phyloP scores from a whole-genome alignment of 2,797 vertebrate species.

The Threskiornis aethiopicus region DNA sequence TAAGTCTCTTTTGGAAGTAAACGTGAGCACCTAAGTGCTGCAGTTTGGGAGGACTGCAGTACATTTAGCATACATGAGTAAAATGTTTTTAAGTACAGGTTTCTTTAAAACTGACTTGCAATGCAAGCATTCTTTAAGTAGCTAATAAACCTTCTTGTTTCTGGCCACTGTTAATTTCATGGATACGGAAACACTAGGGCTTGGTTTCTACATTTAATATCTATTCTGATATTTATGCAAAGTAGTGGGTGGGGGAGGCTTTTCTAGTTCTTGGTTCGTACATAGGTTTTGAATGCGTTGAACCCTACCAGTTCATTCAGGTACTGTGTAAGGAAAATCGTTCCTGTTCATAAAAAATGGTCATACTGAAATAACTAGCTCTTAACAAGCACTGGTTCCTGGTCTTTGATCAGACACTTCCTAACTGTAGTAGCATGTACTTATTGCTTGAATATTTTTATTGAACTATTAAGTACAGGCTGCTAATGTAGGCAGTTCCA shows the following conservation, averaged over 20 bases:
- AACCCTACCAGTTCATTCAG: neutral
- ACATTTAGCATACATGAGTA: neutral
- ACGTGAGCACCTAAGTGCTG: neutral
- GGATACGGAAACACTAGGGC: neutral
- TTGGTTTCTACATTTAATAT: neutral
- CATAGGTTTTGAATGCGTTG: neutral
- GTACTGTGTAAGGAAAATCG: neutral
- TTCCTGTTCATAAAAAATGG: neutral
- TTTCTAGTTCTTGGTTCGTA: neutral
- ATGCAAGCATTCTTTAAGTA: neutral
- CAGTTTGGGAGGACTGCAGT: neutral
- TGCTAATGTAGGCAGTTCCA: neutral
- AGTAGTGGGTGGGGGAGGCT: neutral
- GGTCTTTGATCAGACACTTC: neutral
- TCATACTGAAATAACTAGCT: neutral
- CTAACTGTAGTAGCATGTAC: neutral
- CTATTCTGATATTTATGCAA: neutral
- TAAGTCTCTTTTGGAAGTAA: neutral
- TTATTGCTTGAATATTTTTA: neutral
- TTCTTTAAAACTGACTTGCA: neutral
- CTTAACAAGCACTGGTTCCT: neutral
- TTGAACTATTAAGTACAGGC: neutral
- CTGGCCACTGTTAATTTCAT: neutral
- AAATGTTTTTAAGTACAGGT: neutral
- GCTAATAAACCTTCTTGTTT: neutral